Percentiles rank a stretch among this genome's conserved stretches.
These are phyloP conservation scores for Campoletis sonorensis DNA, from an alignment of 1,140 invertebrate species.

Conservation along the genomic window DNA sequence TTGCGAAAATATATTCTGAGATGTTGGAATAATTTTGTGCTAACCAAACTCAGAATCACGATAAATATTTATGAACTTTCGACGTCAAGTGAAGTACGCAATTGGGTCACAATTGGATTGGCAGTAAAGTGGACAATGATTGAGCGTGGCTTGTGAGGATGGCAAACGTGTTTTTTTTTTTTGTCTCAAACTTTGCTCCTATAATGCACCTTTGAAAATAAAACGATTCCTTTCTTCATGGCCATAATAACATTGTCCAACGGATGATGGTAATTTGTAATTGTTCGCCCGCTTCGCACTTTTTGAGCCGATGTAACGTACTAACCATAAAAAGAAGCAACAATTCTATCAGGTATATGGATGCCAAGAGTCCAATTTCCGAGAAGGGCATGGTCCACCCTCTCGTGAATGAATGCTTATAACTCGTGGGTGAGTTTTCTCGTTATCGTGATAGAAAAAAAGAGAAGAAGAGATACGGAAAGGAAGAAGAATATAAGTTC, in stretches of 20 bases:
- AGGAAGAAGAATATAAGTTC: constrained; percentile 53
- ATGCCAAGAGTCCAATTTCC: constrained; percentile 44
- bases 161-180: background rate
- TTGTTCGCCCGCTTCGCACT: background rate
- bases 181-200: background rate
- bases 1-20: constrained; percentile 11
- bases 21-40: constrained; percentile 1
- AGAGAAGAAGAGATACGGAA: constrained; percentile 28
- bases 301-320: background rate
- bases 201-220: background rate
- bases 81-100: background rate
- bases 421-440: constrained; percentile 42
- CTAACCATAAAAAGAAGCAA: background rate
- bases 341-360: background rate
- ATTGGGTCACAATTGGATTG: background rate
- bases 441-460: constrained; percentile 35
- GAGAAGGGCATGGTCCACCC: constrained; percentile 26
- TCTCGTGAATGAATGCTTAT: constrained; percentile 34
- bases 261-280: too few relatives aligned
- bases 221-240: background rate
- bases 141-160: background rate
- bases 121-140: background rate
- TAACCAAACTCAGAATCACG: background rate
- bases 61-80: constrained; percentile 12
- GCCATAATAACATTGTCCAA: background rate